phyloP scores from a whole-genome alignment of 1,140 invertebrate genomes.

The Drosophila littoralis region DNA sequence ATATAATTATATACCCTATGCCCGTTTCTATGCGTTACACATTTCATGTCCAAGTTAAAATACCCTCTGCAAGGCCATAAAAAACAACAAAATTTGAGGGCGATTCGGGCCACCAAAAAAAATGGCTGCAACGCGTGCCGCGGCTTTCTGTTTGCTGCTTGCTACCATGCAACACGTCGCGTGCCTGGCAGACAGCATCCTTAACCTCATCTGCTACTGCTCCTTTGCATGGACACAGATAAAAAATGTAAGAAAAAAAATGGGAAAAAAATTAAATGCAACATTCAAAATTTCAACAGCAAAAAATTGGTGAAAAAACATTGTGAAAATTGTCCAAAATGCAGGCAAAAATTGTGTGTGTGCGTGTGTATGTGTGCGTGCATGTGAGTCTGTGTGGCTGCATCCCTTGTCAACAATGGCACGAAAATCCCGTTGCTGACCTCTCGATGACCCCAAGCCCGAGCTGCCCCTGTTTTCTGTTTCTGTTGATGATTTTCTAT shows the following conservation, averaged over 20 bases:
- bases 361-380: conserved; percentile 25
- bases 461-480: conserved; percentile 59
- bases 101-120: conserved; percentile 35
- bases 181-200: conserved; percentile 67
- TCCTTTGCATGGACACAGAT: conserved; percentile 47
- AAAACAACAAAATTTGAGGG: conserved; percentile 29
- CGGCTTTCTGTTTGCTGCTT: conserved; percentile 37
- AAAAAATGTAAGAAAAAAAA: conserved; percentile 62
- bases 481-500: conserved; percentile 62
- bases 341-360: conserved; percentile 49
- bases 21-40: not conserved
- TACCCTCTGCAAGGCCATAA: not conserved
- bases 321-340: conserved; percentile 63
- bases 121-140: conserved; percentile 55
- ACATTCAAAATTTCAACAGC: conserved; percentile 51
- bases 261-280: conserved; percentile 29
- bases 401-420: conserved; percentile 82
- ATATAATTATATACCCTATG: too few species aligned
- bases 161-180: conserved; percentile 51
- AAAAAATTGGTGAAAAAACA: conserved; percentile 29
- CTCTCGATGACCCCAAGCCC: conserved; percentile 78
- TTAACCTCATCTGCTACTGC: conserved; percentile 34
- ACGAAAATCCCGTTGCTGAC: conserved; percentile 82
- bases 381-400: conserved; percentile 33
- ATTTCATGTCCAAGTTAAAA: not conserved